Base-by-base conservation (phyloP, 2,797 vertebrate genomes). In the Pipistrellus pipistrellus region DNA sequence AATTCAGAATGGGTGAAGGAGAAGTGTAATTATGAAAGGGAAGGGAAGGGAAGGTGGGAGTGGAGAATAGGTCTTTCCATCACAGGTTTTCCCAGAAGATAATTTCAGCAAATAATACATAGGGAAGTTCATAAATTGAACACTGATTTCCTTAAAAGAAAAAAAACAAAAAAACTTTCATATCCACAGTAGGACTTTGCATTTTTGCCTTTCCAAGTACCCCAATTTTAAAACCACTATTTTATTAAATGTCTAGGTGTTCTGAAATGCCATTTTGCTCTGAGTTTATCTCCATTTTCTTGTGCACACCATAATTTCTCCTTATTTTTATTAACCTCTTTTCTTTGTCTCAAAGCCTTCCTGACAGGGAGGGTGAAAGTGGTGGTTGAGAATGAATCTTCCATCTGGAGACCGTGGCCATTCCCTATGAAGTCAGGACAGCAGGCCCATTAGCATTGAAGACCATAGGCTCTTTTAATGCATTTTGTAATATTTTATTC, bases 41-140 rank as follows among this genome's bases (percentile, higher is more conserved):
- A 46, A 83, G 32, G 30, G 71, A 55, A 55, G 27, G 27, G 78
- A 46, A 83, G 46, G 38, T 90, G 53, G 73, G 55, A 77, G 23
- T 46, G n/a, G 55, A n/a, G 32, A 71, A 2, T 57, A 82, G 62
- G 7, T 44, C 35, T 8, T 68, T 32, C 75, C 44, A 68, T 76
- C 73, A 72, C 44, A 85, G 82, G 44, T 76, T 77, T 38, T 78
- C 73, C 69, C 44, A 75, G 78, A 84, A 89, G 51, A 94, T 77
- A 38, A 2, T 46, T 44, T 83, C 59, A 55, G 46, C 64, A 94
- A 38, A 90, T 21, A 86, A 8, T 55, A 57, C 2, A 8, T 41
- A 38, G 21, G 23, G 35, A 80, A 64, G 9, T 38, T 53, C 13
- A 85, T 41, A 35, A 72, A 71, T 57, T 72, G 41, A 90, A 88